Conservation (phyloP, 2,888 invertebrate genomes). For the Acleris laterana region DNA sequence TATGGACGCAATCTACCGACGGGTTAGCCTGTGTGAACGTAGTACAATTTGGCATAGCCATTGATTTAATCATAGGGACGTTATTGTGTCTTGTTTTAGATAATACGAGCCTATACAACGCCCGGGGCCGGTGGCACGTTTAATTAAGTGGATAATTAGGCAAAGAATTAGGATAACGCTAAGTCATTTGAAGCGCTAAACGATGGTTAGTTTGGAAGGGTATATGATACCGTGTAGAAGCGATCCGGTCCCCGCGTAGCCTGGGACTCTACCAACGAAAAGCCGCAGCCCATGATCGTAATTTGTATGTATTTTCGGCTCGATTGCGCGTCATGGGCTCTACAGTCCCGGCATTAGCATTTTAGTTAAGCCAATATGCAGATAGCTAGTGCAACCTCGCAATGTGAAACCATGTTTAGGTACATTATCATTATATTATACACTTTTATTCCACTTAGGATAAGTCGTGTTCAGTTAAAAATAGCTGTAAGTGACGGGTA, state of each 20-base stretch:
- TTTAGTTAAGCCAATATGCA: conserved; percentile 60
- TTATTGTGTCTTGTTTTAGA: conserved; percentile 47
- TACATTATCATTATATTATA: conserved; percentile 56
- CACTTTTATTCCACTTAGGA: conserved; percentile 76
- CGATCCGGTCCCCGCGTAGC: neutral
- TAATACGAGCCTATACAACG: conserved; percentile 42
- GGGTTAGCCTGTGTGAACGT: conserved; percentile 40
- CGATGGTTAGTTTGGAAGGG: conserved; percentile 10
- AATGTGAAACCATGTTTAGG: conserved; percentile 68
- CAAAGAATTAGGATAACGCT: conserved; percentile 21
- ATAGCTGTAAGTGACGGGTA: conserved; percentile 70
- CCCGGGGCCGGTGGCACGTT: conserved; percentile 27
- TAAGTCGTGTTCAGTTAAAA: conserved; percentile 74
- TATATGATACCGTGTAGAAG: conserved; percentile 7
- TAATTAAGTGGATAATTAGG: conserved; percentile 3
- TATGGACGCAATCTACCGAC: neutral
- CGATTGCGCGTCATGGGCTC: neutral
- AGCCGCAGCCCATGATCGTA: too few relatives aligned
- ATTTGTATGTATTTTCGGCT: too few relatives aligned
- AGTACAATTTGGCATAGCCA: conserved; percentile 71
- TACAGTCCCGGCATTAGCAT: neutral
- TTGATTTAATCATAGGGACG: conserved; percentile 52
- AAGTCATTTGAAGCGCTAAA: conserved; percentile 28
- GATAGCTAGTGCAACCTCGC: conserved; percentile 77
- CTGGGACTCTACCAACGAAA: neutral